Evolutionary conservation across 92 coral and sea anemone species (phyloP).

Genomic region (Heliopora coerulea): DNA sequence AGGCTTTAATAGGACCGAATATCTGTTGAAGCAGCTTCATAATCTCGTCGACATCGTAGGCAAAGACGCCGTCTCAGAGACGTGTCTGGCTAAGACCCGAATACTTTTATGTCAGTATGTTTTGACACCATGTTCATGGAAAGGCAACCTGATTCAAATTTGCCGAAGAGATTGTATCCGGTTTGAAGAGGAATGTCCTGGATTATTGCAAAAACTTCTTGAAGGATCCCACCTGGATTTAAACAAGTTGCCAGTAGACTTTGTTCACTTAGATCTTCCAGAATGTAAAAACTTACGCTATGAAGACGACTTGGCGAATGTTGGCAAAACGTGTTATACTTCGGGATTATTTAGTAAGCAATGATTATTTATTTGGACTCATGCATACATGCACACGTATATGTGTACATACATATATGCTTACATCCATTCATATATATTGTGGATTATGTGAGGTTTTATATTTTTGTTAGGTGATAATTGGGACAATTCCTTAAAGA

Average conservation of each 20-base stretch:
- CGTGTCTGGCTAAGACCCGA: constrained; percentile 56
- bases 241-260: constrained; percentile 42
- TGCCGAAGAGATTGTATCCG: constrained; percentile 80
- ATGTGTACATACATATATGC: too few relatives aligned
- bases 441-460: too few relatives aligned
- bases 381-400: too few relatives aligned
- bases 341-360: constrained; percentile 82
- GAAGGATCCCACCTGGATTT: constrained; percentile 62
- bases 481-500: too few relatives aligned
- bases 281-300: constrained; percentile 62
- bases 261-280: constrained; percentile 70
- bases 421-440: too few relatives aligned
- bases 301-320: constrained; percentile 37
- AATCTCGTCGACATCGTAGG: constrained; percentile 41
- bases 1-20: constrained; percentile 63
- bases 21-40: constrained; percentile 35
- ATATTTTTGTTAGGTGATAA: too few relatives aligned
- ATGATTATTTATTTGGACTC: too few relatives aligned
- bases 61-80: constrained; percentile 16
- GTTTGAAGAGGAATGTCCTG: constrained; percentile 65
- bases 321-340: constrained; percentile 58
- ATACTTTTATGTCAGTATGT: constrained; percentile 85
- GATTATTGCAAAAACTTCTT: constrained; percentile 61
- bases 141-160: constrained; percentile 57
- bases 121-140: constrained; percentile 68